A percentile compares a stretch with the other conserved stretches of the same genome.
phyloP scores from a whole-genome alignment of 2,888 invertebrate species.

The Mactromeris polynyma region DNA sequence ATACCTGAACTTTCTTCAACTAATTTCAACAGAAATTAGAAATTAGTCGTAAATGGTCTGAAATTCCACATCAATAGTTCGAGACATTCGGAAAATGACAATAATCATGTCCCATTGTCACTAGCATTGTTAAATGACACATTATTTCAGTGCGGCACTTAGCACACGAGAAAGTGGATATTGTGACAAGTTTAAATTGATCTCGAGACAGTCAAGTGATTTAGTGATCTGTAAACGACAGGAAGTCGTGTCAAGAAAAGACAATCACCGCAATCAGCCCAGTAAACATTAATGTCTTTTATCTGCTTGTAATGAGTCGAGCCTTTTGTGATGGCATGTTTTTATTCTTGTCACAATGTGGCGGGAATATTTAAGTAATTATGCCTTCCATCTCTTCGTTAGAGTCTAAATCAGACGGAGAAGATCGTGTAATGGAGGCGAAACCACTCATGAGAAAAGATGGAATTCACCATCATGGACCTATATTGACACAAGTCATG shows the following conservation, averaged over 20 bases:
- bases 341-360: slow-evolving; percentile 14
- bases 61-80: slow-evolving; percentile 20
- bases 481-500: neutral
- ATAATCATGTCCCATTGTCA: slow-evolving; percentile 17
- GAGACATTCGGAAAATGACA: slow-evolving; percentile 15
- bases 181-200: slow-evolving; percentile 57
- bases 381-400: neutral
- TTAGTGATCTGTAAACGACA: slow-evolving; percentile 53
- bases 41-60: neutral
- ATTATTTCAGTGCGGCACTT: slow-evolving; percentile 20
- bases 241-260: slow-evolving; percentile 52
- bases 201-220: slow-evolving; percentile 54
- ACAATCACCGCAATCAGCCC: slow-evolving; percentile 50
- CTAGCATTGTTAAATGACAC: slow-evolving; percentile 23
- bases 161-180: slow-evolving; percentile 34
- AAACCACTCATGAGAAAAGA: neutral
- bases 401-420: neutral
- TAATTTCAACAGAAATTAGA: slow-evolving; percentile 12
- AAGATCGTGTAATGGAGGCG: neutral
- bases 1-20: neutral
- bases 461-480: neutral
- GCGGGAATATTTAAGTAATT: slow-evolving; percentile 13
- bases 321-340: slow-evolving; percentile 45
- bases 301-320: slow-evolving; percentile 46
- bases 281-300: slow-evolving; percentile 54